A percentile compares a stretch with the other conserved stretches of the same genome.
phyloP scores from a whole-genome alignment of 92 coral and sea anemone genomes.

The Umimayanthus kanabou region DNA sequence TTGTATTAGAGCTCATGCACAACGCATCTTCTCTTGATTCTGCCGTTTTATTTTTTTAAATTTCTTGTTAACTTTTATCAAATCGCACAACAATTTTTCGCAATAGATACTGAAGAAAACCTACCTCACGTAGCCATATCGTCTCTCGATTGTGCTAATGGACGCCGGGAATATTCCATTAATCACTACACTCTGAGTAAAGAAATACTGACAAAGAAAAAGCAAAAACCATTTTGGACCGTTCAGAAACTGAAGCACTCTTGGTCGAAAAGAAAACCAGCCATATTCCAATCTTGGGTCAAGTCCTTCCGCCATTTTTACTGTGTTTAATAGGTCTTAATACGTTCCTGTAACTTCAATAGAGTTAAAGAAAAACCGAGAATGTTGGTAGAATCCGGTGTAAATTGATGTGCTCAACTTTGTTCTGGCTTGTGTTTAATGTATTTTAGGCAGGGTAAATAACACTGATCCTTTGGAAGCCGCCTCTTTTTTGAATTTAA shows the following conservation, averaged over 20 bases:
- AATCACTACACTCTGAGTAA: constrained; percentile 69
- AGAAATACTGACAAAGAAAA: constrained; percentile 67
- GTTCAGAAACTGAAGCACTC: constrained; percentile 75
- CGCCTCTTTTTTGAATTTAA: no score
- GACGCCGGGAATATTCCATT: constrained; percentile 81
- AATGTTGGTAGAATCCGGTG: background rate
- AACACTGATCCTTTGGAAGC: no score
- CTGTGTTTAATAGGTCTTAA: background rate
- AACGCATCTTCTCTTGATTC: no score
- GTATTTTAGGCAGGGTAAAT: no score
- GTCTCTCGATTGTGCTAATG: constrained; percentile 80
- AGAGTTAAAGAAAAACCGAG: background rate
- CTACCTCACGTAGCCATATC: constrained; percentile 80
- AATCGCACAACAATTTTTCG: background rate
- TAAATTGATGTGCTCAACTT: background rate
- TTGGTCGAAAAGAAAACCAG: constrained; percentile 76
- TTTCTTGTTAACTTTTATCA: background rate
- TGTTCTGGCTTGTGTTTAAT: background rate
- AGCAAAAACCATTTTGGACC: constrained; percentile 75
- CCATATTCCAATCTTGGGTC: constrained; percentile 39
- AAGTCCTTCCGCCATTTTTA: background rate
- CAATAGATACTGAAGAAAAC: background rate
- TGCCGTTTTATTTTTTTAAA: no score
- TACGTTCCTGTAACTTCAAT: background rate
- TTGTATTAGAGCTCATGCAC: no score